phyloP scores from a whole-genome alignment of 2,888 invertebrate species.

The Leucophenga maculata region DNA sequence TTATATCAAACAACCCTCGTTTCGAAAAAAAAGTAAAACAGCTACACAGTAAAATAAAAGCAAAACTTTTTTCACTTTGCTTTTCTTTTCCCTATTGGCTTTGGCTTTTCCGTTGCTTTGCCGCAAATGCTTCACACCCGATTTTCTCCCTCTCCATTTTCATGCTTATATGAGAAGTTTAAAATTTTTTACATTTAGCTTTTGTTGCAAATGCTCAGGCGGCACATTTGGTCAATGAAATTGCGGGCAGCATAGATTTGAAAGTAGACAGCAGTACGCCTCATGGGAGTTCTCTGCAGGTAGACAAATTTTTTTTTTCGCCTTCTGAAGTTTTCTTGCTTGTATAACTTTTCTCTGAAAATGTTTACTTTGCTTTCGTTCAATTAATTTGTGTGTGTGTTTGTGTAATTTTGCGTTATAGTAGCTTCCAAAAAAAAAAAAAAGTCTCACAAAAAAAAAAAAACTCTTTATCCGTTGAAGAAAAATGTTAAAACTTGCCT shows the following conservation, averaged over 20 bases:
- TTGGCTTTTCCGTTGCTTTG: conserved; percentile 16
- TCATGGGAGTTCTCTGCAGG: no score
- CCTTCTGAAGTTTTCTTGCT: conserved; percentile 19
- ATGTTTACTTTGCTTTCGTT: conserved; percentile 60
- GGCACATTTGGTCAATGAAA: conserved; percentile 22
- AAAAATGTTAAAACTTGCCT: no score
- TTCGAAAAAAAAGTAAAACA: neutral
- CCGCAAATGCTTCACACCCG: conserved; percentile 21
- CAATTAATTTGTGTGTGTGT: conserved; percentile 60
- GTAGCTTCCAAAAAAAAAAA: no score
- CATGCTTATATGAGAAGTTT: conserved; percentile 3
- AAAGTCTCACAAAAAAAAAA: no score
- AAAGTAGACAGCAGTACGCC: no score
- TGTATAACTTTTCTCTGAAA: neutral
- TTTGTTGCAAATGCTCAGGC: conserved; percentile 12
- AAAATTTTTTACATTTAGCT: conserved; percentile 4
- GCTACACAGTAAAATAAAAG: neutral
- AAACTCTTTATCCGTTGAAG: no score
- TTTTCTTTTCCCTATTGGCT: conserved; percentile 38
- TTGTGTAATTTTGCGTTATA: neutral
- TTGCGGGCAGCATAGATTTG: no score
- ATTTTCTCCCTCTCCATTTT: neutral
- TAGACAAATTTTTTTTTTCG: neutral
- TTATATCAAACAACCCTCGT: no score
- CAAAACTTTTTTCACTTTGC: conserved; percentile 11